A percentile compares a stretch with the other conserved stretches of the same genome.
Evolutionary conservation across 2,113 vertebrate genomes (phyloP).

Genomic region (Rhabdornis inornatus): DNA sequence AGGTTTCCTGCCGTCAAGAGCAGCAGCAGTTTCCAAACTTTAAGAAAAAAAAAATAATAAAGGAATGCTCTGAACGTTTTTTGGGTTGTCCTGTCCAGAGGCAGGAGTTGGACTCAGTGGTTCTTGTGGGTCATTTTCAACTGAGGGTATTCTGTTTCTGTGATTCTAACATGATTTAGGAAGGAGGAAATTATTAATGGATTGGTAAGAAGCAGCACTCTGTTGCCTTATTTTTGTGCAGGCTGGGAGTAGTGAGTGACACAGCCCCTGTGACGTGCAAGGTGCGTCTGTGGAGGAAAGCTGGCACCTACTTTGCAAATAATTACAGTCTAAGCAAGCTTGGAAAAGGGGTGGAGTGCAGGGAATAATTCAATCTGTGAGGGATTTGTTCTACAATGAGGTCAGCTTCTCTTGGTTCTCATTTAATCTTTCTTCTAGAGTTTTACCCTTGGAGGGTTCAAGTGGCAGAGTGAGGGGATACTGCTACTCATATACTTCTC

Average conservation of each 20-base stretch:
- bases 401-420: background rate
- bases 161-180: background rate
- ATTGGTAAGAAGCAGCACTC: background rate
- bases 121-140: background rate
- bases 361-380: background rate
- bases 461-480: background rate
- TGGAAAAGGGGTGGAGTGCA: background rate
- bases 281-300: background rate
- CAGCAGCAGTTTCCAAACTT: background rate
- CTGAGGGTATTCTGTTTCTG: background rate
- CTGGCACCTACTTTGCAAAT: background rate
- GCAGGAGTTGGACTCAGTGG: background rate
- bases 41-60: background rate
- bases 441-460: background rate
- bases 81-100: background rate
- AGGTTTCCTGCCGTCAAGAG: background rate
- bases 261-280: background rate
- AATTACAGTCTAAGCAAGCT: background rate
- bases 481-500: background rate
- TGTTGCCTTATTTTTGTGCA: background rate
- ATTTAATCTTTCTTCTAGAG: background rate
- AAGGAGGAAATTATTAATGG: background rate
- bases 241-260: background rate
- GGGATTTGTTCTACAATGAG: background rate
- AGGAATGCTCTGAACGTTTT: background rate